These are phyloP conservation scores for Hydrotaea diabolus DNA, from an alignment of 2,888 invertebrate genomes.

Conservation along the genomic window DNA sequence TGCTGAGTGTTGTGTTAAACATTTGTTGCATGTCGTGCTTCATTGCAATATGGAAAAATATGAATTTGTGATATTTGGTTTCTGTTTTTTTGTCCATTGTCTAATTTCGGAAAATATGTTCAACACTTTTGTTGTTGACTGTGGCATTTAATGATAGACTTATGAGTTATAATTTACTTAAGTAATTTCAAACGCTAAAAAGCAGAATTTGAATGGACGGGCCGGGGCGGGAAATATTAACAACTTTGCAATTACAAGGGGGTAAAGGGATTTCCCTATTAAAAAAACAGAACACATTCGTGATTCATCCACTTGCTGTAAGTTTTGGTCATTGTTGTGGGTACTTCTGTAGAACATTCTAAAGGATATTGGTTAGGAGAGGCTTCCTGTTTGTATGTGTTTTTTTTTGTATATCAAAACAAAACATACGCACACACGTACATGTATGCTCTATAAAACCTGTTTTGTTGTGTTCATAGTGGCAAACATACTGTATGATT, in stretches of 20 bases:
- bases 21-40: slow-evolving; percentile 66
- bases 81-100: slow-evolving; percentile 18
- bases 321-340: too few species aligned
- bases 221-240: slow-evolving; percentile 5
- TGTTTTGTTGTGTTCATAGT: too few species aligned
- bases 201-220: neutral
- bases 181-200: slow-evolving; percentile 33
- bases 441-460: too few species aligned
- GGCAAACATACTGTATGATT: too few species aligned
- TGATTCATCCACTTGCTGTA: neutral
- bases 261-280: neutral
- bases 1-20: slow-evolving; percentile 44
- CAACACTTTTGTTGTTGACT: slow-evolving; percentile 68
- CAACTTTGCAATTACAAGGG: slow-evolving; percentile 20
- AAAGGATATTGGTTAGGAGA: too few species aligned
- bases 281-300: neutral
- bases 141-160: slow-evolving; percentile 74
- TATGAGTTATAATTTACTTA: slow-evolving; percentile 74
- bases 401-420: too few species aligned
- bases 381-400: too few species aligned
- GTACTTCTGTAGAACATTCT: too few species aligned
- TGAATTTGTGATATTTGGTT: slow-evolving; percentile 11
- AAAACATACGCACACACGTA: too few species aligned
- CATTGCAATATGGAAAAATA: slow-evolving; percentile 53
- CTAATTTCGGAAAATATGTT: slow-evolving; percentile 59